Conservation (phyloP, 2,113 vertebrate species). For the Promerops cafer region DNA sequence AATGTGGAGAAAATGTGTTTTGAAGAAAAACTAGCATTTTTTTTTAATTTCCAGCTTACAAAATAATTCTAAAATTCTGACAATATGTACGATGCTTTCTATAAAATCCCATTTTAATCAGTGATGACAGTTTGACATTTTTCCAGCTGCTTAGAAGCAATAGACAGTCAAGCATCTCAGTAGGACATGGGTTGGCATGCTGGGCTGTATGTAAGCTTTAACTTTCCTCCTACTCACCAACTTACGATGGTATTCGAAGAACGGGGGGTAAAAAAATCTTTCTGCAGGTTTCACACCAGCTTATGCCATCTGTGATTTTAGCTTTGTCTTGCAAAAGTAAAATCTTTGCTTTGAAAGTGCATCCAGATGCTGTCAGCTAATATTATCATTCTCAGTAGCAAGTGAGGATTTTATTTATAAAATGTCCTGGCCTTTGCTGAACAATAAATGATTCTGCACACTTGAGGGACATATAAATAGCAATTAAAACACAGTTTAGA, state of each 20-base stretch:
- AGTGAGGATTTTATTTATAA: conserved; percentile 49
- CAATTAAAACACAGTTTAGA: conserved; percentile 55
- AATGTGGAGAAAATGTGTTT: neutral
- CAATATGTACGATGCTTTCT: conserved; percentile 53
- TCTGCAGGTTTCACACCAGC: conserved; percentile 13
- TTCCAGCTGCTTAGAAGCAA: conserved; percentile 69
- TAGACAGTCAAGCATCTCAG: conserved; percentile 68
- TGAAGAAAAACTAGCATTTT: neutral
- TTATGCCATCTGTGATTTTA: conserved; percentile 44
- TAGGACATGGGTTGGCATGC: conserved; percentile 68
- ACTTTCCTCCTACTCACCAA: conserved; percentile 37
- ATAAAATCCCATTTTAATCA: conserved; percentile 77
- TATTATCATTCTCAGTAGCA: conserved; percentile 12
- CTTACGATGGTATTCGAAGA: neutral
- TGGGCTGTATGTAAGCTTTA: conserved; percentile 66
- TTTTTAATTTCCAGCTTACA: neutral
- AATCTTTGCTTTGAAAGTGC: conserved; percentile 24
- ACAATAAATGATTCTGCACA: conserved; percentile 24
- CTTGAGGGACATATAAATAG: conserved; percentile 46
- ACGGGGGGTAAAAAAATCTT: neutral
- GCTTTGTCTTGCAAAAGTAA: conserved; percentile 21
- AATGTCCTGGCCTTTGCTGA: conserved; percentile 4
- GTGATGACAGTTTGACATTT: conserved; percentile 75
- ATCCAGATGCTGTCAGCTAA: conserved; percentile 40
- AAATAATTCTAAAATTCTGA: conserved; percentile 53